A percentile compares a stretch with the other conserved stretches of the same genome.
Conservation (phyloP, 2,888 invertebrate species). For the Autographa pulchrina region DNA sequence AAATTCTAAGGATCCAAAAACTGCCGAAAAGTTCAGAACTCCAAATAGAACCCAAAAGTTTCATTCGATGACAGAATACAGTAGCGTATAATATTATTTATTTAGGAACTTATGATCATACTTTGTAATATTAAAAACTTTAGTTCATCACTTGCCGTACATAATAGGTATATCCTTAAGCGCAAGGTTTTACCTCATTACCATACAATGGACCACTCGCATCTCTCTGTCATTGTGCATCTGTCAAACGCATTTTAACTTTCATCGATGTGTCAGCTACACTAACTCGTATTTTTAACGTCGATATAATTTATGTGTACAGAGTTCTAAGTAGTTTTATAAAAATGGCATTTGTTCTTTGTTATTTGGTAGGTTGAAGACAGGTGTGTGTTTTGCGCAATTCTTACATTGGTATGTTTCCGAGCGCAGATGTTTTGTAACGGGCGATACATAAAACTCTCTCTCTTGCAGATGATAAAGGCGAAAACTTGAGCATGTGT, state of each 20-base stretch:
- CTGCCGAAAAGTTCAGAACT: no score
- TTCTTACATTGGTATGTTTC: not conserved
- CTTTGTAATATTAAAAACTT: not conserved
- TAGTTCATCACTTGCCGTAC: conserved; percentile 30
- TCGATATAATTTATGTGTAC: not conserved
- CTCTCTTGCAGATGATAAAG: not conserved
- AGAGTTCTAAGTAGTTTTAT: not conserved
- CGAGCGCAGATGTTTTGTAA: not conserved
- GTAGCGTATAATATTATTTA: no score
- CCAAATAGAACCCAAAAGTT: no score
- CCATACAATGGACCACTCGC: conserved; percentile 51
- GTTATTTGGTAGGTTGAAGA: not conserved
- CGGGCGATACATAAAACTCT: not conserved
- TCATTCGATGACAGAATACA: no score
- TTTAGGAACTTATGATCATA: no score
- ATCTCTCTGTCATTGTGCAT: conserved; percentile 58
- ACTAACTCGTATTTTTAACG: conserved; percentile 23
- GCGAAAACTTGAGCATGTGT: no score
- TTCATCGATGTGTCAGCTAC: conserved; percentile 31
- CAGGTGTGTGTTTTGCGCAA: not conserved
- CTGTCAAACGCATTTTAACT: conserved; percentile 48
- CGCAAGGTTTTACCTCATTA: conserved; percentile 59
- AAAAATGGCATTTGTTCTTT: not conserved
- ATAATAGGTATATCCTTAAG: not conserved
- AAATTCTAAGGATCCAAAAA: no score